These are phyloP conservation scores for Drosophila elegans DNA, from an alignment of 1,140 invertebrate genomes.

Conservation along the genomic window DNA sequence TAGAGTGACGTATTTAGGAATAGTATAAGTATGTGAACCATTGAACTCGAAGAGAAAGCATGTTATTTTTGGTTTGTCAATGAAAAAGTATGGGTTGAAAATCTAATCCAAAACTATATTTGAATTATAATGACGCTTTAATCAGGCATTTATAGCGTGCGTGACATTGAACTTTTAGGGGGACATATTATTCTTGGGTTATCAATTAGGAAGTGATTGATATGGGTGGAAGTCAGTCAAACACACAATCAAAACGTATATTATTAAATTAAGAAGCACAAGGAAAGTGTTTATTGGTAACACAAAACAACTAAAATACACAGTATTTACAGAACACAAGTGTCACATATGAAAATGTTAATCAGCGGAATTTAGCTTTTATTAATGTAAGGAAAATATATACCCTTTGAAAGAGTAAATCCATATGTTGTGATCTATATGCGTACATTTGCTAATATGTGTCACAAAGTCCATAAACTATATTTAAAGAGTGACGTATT, in stretches of 20 bases:
- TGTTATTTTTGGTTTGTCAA: conserved; percentile 1
- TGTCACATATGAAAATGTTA: too few species aligned
- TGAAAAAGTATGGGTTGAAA: too few species aligned
- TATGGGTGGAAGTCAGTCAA: background rate
- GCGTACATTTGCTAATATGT: background rate
- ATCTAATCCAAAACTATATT: background rate
- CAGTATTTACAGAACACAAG: too few species aligned
- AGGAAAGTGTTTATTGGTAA: too few species aligned
- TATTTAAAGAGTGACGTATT: background rate
- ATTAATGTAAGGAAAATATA: too few species aligned
- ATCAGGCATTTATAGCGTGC: background rate
- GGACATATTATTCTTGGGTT: conserved; percentile 1
- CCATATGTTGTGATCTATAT: too few species aligned
- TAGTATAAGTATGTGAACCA: background rate
- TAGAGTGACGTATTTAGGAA: conserved; percentile 45
- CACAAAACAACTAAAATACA: too few species aligned
- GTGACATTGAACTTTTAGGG: conserved; percentile 18
- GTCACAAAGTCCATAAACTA: background rate
- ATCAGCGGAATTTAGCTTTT: too few species aligned
- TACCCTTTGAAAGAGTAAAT: too few species aligned
- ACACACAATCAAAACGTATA: too few species aligned
- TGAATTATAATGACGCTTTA: background rate
- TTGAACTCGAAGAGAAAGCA: conserved; percentile 3
- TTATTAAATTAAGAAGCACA: too few species aligned
- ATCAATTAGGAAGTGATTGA: background rate